Evolutionary conservation across 2,888 invertebrate genomes (phyloP).

Genomic region (Vanessa cardui): DNA sequence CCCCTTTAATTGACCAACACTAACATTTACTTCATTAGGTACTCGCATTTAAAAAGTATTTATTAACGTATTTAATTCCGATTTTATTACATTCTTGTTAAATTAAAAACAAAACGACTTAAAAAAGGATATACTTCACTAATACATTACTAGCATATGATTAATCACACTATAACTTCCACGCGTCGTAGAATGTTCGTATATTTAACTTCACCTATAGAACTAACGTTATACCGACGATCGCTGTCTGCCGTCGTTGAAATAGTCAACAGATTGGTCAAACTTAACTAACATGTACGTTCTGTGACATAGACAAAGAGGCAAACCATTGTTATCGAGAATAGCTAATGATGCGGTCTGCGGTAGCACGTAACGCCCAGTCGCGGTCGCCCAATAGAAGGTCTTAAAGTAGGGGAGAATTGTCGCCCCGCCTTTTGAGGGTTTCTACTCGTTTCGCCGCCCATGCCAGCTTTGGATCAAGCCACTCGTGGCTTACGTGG

Average conservation of each 20-base stretch:
- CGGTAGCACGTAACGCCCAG: constrained; percentile 49
- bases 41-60: too few relatives aligned
- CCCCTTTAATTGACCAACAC: too few relatives aligned
- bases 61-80: too few relatives aligned
- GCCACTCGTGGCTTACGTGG: constrained; percentile 40
- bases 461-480: constrained; percentile 46
- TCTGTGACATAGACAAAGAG: constrained; percentile 10
- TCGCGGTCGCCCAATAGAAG: constrained; percentile 53
- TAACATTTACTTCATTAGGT: too few relatives aligned
- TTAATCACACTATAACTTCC: too few relatives aligned
- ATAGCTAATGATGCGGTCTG: constrained; percentile 46
- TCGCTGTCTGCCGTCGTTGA: not conserved
- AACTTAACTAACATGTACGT: not conserved
- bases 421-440: constrained; percentile 54
- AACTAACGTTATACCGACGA: not conserved
- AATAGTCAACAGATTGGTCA: not conserved
- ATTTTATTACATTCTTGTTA: too few relatives aligned
- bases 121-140: too few relatives aligned
- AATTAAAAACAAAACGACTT: too few relatives aligned
- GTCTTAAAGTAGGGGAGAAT: constrained; percentile 45
- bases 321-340: constrained; percentile 21
- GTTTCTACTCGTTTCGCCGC: constrained; percentile 51
- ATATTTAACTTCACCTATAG: too few relatives aligned
- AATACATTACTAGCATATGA: too few relatives aligned
- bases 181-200: too few relatives aligned